Evolutionary conservation across 2,113 vertebrate species (phyloP).

Genomic region (Accipiter virgatus): DNA sequence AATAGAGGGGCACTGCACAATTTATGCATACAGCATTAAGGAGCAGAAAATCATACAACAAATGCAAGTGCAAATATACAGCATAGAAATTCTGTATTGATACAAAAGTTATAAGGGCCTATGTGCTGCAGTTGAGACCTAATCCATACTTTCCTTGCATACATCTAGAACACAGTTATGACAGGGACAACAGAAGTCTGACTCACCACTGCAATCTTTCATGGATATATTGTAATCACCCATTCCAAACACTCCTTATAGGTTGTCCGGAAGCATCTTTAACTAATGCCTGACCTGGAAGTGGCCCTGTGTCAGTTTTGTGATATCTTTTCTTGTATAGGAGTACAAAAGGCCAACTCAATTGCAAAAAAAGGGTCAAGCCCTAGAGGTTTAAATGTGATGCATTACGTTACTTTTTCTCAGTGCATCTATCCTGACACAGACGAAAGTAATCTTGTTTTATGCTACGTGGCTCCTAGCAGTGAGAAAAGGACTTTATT

Average conservation of each 20-base stretch:
- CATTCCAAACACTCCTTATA: neutral
- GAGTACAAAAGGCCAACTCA: neutral
- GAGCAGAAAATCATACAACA: neutral
- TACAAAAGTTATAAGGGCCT: fast-evolving
- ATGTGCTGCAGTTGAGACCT: neutral
- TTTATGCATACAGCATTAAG: neutral
- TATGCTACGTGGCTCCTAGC: neutral
- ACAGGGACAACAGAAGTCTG: neutral
- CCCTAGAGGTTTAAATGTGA: neutral
- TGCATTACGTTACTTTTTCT: neutral
- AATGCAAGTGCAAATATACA: neutral
- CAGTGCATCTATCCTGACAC: neutral
- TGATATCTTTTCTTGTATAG: neutral
- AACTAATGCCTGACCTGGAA: neutral
- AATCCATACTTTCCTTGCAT: fast-evolving
- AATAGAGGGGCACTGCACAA: neutral
- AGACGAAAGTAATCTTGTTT: neutral
- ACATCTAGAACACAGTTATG: neutral
- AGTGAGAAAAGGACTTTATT: neutral
- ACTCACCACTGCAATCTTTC: neutral
- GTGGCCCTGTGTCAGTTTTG: neutral
- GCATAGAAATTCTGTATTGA: neutral
- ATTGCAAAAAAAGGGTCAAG: neutral
- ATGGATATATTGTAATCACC: neutral
- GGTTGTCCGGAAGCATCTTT: neutral